Conservation (phyloP, 92 coral and sea anemone genomes). For the Micromussa lordhowensis region DNA sequence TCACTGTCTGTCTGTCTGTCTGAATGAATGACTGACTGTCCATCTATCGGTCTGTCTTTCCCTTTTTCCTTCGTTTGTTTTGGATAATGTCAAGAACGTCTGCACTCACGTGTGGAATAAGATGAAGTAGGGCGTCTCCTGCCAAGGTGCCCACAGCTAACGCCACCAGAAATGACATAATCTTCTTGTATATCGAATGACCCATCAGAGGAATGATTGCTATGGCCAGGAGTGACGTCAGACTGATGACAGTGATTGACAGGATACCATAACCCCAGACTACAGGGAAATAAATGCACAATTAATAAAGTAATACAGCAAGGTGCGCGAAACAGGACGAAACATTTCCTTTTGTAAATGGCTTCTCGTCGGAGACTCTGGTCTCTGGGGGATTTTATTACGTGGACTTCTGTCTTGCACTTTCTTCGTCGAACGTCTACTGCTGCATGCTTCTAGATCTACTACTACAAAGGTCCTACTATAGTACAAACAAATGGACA, state of each 20-base stretch:
- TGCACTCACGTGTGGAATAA: slow-evolving; percentile 95
- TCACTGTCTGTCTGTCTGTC: background rate
- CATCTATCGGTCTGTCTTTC: background rate
- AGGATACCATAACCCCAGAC: slow-evolving; percentile 92
- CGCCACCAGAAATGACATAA: slow-evolving; percentile 98
- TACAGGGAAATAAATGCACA: slow-evolving; percentile 5
- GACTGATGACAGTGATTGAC: slow-evolving; percentile 94
- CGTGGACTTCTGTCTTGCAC: too few relatives aligned
- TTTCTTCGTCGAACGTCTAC: too few relatives aligned
- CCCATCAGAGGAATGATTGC: slow-evolving; percentile 90
- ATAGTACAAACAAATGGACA: too few relatives aligned
- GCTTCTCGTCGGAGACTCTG: too few relatives aligned
- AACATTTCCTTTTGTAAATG: too few relatives aligned
- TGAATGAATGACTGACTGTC: background rate
- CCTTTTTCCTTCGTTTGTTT: background rate
- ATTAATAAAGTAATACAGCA: too few relatives aligned
- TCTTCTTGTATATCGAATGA: slow-evolving; percentile 75
- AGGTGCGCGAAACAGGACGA: too few relatives aligned
- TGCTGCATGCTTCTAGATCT: too few relatives aligned
- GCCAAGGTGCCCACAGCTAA: slow-evolving; percentile 94
- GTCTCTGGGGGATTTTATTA: too few relatives aligned
- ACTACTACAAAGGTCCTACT: too few relatives aligned
- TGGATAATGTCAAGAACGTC: background rate
- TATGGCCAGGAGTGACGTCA: slow-evolving; percentile 90
- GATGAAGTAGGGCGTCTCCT: slow-evolving; percentile 96